phyloP scores from a whole-genome alignment of 1,140 invertebrate species.

The Aphelenchoides avenae region DNA sequence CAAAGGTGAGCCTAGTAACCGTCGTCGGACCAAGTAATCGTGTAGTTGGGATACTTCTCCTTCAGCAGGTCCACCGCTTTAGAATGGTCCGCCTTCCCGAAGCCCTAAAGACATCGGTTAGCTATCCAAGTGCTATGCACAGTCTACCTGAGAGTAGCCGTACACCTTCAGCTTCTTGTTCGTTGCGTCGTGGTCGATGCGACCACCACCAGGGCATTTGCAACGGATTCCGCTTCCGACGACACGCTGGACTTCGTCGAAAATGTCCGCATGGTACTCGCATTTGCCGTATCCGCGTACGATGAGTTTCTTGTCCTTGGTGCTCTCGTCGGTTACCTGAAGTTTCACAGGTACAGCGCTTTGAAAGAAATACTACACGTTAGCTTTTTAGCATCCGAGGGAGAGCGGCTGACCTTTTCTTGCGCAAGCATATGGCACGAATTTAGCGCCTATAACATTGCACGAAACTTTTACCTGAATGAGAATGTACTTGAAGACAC shows the following conservation, averaged over 20 bases:
- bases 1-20: slow-evolving; percentile 70
- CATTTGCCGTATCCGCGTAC: slow-evolving; percentile 72
- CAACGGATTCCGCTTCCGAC: slow-evolving; percentile 65
- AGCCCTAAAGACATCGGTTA: slow-evolving; percentile 66
- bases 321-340: slow-evolving; percentile 46
- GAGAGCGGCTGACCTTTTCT: too few relatives aligned
- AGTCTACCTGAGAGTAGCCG: slow-evolving; percentile 71
- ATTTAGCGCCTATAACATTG: slow-evolving; percentile 18
- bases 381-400: too few relatives aligned
- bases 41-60: slow-evolving; percentile 71
- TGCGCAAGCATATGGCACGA: slow-evolving; percentile 11
- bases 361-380: too few relatives aligned
- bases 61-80: slow-evolving; percentile 71
- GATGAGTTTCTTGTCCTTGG: slow-evolving; percentile 66
- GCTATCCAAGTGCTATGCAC: background rate
- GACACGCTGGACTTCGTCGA: slow-evolving; percentile 65
- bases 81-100: slow-evolving; percentile 77
- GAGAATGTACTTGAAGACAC: slow-evolving; percentile 81
- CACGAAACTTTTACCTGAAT: slow-evolving; percentile 67
- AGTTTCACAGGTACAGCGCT: too few relatives aligned
- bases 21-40: slow-evolving; percentile 74
- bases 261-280: slow-evolving; percentile 72
- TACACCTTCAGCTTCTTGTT: slow-evolving; percentile 76
- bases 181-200: slow-evolving; percentile 72
- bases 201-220: slow-evolving; percentile 73